phyloP scores from a whole-genome alignment of 2,113 vertebrate species.

The Oncorhynchus kisutch region DNA sequence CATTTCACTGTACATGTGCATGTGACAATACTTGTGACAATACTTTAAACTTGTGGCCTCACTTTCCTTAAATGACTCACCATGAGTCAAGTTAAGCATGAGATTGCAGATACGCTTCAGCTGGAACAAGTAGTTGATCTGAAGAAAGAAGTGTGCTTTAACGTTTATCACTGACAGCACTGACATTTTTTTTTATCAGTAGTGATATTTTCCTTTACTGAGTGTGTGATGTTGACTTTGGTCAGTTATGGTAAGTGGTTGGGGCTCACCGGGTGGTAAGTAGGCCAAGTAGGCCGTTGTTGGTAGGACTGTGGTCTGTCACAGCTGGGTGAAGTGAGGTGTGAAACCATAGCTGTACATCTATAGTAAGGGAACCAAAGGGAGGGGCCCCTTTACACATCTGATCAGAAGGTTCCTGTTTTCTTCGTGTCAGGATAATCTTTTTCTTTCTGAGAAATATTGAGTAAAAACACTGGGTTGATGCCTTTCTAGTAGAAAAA shows the following conservation, averaged over 20 bases:
- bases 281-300: too few species aligned
- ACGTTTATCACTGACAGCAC: too few species aligned
- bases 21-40: too few species aligned
- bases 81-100: too few species aligned
- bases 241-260: not conserved
- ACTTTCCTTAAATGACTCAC: too few species aligned
- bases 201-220: not conserved
- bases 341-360: constrained; percentile 44
- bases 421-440: constrained; percentile 40
- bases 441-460: constrained; percentile 49
- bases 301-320: not conserved
- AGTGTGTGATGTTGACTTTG: not conserved
- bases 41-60: too few species aligned
- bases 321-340: constrained; percentile 57
- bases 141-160: too few species aligned
- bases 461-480: constrained; percentile 22
- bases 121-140: too few species aligned
- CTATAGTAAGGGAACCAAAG: constrained; percentile 30
- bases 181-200: not conserved
- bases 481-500: constrained; percentile 20
- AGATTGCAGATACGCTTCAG: too few species aligned
- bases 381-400: constrained; percentile 55
- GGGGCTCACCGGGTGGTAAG: too few species aligned
- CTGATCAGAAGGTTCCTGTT: constrained; percentile 68
- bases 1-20: too few species aligned